Conservation (phyloP, 2,113 vertebrate genomes). For the Aegypius monachus region DNA sequence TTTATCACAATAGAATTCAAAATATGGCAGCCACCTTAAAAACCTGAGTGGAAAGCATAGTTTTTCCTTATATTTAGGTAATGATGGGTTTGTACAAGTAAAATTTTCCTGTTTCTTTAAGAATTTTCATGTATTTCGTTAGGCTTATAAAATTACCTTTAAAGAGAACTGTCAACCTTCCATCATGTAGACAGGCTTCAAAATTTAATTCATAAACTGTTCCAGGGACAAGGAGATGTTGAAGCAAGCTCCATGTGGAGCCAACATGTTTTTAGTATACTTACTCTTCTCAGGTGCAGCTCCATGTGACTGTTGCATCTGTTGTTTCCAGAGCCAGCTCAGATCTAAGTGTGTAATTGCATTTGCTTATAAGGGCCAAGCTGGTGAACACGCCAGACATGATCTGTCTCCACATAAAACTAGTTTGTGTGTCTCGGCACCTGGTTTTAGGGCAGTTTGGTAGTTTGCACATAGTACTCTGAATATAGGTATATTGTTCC, state of each 20-base stretch:
- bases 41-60: background rate
- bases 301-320: background rate
- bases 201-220: background rate
- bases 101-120: background rate
- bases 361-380: background rate
- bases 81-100: background rate
- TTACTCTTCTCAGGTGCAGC: background rate
- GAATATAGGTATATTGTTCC: rapidly evolving
- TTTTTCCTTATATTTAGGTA: background rate
- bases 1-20: background rate
- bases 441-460: background rate
- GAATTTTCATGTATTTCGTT: background rate
- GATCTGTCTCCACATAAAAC: background rate
- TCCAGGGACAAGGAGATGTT: background rate
- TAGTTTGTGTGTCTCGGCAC: background rate
- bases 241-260: background rate
- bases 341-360: background rate
- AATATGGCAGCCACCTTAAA: background rate
- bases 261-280: background rate
- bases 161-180: background rate
- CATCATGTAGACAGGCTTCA: background rate
- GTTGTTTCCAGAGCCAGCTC: background rate
- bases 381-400: rapidly evolving
- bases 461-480: rapidly evolving
- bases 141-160: background rate